Evolutionary conservation across 2,888 invertebrate species (phyloP).

Genomic region (Lithophane leautieri): DNA sequence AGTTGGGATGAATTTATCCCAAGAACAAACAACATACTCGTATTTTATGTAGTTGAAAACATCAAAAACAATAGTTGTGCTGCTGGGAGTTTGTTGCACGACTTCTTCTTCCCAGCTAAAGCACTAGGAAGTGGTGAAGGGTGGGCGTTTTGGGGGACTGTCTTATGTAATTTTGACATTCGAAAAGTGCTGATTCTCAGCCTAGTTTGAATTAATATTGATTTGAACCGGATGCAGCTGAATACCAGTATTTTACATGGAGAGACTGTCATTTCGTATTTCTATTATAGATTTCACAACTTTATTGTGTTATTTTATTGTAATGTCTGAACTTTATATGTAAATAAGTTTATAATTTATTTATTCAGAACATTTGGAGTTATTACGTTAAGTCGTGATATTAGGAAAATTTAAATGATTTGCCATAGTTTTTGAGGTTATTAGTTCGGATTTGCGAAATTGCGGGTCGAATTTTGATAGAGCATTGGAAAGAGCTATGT

Average conservation of each 20-base stretch:
- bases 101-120: no score
- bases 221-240: not conserved
- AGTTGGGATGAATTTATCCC: no score
- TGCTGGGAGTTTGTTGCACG: no score
- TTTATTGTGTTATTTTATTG: slow-evolving; percentile 5
- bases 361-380: slow-evolving; percentile 40
- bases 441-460: slow-evolving; percentile 11
- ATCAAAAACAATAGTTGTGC: no score
- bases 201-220: no score
- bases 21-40: no score
- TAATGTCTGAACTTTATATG: slow-evolving; percentile 43
- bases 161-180: no score
- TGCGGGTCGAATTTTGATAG: not conserved
- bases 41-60: no score
- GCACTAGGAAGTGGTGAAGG: no score
- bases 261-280: not conserved
- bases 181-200: no score
- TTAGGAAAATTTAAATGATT: not conserved
- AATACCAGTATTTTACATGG: not conserved
- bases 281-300: slow-evolving; percentile 14
- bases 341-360: slow-evolving; percentile 43
- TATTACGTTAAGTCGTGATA: not conserved
- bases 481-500: not conserved
- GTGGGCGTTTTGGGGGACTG: no score
- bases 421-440: slow-evolving; percentile 10